Conservation (phyloP, 2,888 invertebrate genomes). For the Caenorhabditis zanzibari region DNA sequence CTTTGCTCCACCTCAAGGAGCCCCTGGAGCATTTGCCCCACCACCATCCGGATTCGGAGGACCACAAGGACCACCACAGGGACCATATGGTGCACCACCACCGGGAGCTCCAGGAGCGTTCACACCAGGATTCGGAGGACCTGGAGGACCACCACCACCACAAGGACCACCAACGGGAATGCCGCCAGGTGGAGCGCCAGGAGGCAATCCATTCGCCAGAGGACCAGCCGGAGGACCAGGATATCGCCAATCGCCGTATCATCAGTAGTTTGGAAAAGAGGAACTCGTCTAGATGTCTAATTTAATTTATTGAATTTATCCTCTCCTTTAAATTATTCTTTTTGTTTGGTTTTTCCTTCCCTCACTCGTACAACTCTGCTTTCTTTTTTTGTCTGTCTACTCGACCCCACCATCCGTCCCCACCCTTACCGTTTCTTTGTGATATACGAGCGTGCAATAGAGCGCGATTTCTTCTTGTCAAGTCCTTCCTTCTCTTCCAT, state of each 20-base stretch:
- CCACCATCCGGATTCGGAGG: conserved; percentile 55
- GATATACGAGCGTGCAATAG: no score
- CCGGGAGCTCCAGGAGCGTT: conserved; percentile 21
- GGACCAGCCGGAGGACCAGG: conserved; percentile 61
- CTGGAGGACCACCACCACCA: conserved; percentile 59
- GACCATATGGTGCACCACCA: conserved; percentile 39
- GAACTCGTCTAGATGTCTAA: no score
- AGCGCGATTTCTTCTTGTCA: no score
- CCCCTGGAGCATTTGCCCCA: conserved; percentile 52
- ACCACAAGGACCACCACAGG: conserved; percentile 17
- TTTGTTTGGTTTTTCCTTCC: no score
- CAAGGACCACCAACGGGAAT: conserved; percentile 65
- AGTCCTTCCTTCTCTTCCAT: no score
- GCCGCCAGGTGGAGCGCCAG: conserved; percentile 57
- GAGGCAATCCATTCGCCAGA: conserved; percentile 74
- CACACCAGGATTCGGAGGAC: conserved; percentile 49
- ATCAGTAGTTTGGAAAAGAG: conserved; percentile 15
- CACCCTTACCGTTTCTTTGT: no score
- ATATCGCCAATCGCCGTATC: conserved; percentile 76
- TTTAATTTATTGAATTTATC: no score
- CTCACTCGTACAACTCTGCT: no score
- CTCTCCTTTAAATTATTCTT: no score
- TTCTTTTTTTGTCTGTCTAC: no score
- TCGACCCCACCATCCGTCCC: no score
- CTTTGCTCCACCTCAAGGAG: conserved; percentile 47